Conservation (phyloP, 2,113 vertebrate species). For the Takifugu flavidus region DNA sequence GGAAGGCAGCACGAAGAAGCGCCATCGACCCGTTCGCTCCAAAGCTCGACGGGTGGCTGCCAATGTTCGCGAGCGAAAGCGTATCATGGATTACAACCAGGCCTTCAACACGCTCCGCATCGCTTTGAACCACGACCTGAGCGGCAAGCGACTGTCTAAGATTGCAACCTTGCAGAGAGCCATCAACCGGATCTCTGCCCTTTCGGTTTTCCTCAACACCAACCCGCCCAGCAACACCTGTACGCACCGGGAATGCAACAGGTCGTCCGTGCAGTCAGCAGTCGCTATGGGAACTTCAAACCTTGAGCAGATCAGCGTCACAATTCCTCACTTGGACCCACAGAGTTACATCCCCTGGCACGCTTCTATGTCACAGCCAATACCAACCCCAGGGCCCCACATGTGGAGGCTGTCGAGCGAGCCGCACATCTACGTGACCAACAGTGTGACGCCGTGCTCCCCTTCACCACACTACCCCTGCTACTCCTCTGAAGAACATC, state of each 20-base stretch:
- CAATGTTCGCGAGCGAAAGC: constrained; percentile 91
- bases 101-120: constrained; percentile 91
- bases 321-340: constrained; percentile 44
- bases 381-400: constrained; percentile 34
- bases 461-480: constrained; percentile 70
- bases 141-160: constrained; percentile 92
- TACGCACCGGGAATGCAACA: constrained; percentile 77
- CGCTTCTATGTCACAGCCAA: constrained; percentile 44
- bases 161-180: constrained; percentile 91
- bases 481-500: constrained; percentile 57
- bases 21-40: constrained; percentile 82
- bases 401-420: constrained; percentile 45
- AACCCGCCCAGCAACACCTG: constrained; percentile 69
- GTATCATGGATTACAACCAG: constrained; percentile 97
- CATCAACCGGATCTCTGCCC: constrained; percentile 87
- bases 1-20: constrained; percentile 72
- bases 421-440: constrained; percentile 55
- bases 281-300: constrained; percentile 12
- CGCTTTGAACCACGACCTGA: constrained; percentile 86
- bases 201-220: constrained; percentile 82
- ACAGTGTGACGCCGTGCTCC: constrained; percentile 47
- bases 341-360: constrained; percentile 67
- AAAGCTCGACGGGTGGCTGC: constrained; percentile 90
- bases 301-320: constrained; percentile 35
- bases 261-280: constrained; percentile 3